These are phyloP conservation scores for Eptesicus fuscus DNA, from an alignment of 2,113 vertebrate species.

Conservation along the genomic window DNA sequence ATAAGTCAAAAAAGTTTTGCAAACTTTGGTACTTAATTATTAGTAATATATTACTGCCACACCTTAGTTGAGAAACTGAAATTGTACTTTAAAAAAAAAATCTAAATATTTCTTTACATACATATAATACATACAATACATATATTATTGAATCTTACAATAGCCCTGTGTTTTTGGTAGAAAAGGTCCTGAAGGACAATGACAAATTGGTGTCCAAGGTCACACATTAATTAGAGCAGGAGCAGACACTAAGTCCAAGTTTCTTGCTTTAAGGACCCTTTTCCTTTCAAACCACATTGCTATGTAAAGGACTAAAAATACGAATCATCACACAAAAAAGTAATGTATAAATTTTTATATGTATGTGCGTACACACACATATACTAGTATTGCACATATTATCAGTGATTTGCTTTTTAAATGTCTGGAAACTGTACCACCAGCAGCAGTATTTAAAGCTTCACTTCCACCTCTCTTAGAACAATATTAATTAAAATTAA, in stretches of 20 bases:
- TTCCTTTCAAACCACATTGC: background rate
- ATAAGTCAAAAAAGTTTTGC: background rate
- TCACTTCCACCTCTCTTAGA: background rate
- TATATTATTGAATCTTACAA: background rate
- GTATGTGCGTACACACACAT: background rate
- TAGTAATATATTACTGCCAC: background rate
- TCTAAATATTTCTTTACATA: background rate
- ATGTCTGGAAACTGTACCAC: background rate
- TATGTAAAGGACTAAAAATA: background rate
- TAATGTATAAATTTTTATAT: background rate
- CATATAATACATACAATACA: background rate
- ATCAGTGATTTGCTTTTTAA: background rate
- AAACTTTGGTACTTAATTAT: constrained; percentile 3
- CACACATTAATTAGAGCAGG: background rate
- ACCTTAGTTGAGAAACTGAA: background rate
- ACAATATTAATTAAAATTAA: constrained; percentile 23
- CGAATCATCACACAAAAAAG: background rate
- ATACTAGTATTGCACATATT: background rate
- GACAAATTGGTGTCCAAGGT: background rate
- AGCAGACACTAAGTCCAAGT: background rate
- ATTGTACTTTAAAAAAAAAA: background rate
- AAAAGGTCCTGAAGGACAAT: background rate
- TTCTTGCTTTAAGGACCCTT: background rate
- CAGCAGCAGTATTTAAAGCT: background rate
- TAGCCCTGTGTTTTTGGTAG: background rate